A percentile compares a stretch with the other conserved stretches of the same genome.
phyloP scores from a whole-genome alignment of 2,888 invertebrate genomes.

The Pollenia angustigena region DNA sequence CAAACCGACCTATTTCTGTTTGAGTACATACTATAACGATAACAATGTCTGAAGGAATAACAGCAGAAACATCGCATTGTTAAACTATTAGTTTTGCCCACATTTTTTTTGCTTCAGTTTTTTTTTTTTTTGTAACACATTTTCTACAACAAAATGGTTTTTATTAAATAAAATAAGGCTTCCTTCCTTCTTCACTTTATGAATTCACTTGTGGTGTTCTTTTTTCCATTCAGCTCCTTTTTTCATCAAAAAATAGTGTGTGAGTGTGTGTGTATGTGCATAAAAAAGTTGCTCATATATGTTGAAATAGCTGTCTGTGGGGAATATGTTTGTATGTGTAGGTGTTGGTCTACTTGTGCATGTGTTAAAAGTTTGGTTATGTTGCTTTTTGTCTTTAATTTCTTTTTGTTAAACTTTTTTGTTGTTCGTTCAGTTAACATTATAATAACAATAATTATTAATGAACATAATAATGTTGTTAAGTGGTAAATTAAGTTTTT shows the following conservation, averaged over 20 bases:
- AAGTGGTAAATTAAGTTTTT: constrained; percentile 51
- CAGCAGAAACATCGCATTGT: constrained; percentile 42
- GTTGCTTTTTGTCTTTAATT: constrained; percentile 11
- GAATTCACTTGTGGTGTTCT: constrained; percentile 25
- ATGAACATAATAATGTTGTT: constrained; percentile 56
- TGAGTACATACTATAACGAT: constrained; percentile 1
- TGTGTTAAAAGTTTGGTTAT: constrained; percentile 29
- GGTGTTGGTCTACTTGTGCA: neutral
- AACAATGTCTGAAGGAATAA: constrained; percentile 6
- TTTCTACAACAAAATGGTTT: constrained; percentile 40
- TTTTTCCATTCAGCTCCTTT: constrained; percentile 7
- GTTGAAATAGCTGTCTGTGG: neutral
- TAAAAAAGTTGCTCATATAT: constrained; percentile 20
- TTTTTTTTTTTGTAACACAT: constrained; percentile 29
- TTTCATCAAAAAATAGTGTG: constrained; percentile 12
- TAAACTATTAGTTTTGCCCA: constrained; percentile 43
- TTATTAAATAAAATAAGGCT: constrained; percentile 57
- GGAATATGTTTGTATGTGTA: neutral
- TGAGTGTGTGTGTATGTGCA: neutral
- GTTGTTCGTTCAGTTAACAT: constrained; percentile 50
- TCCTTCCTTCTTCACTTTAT: constrained; percentile 27
- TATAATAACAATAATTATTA: constrained; percentile 64
- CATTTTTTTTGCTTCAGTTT: constrained; percentile 17
- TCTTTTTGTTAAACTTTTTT: constrained; percentile 27
- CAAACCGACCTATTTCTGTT: constrained; percentile 15